Evolutionary conservation across 1,140 invertebrate species (phyloP).

Genomic region (Epicauta chinensis): DNA sequence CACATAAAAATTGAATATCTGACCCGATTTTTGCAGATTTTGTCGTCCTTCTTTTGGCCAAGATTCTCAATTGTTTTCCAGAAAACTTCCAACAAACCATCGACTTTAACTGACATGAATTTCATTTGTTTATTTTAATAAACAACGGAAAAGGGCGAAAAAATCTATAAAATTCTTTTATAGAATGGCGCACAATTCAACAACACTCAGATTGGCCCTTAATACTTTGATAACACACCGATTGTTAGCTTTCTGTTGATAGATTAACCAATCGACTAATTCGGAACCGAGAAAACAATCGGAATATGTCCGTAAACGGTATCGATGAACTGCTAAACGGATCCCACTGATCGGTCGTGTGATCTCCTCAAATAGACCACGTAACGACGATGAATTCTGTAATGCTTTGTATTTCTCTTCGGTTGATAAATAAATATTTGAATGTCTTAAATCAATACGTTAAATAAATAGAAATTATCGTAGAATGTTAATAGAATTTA

Average conservation of each 20-base stretch:
- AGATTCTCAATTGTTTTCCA: too few relatives aligned
- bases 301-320: constrained; percentile 58
- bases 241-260: constrained; percentile 57
- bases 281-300: constrained; percentile 65
- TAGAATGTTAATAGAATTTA: constrained; percentile 25
- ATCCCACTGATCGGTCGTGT: constrained; percentile 50
- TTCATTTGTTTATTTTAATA: too few relatives aligned
- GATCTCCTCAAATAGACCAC: constrained; percentile 68
- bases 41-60: too few relatives aligned
- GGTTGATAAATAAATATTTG: constrained; percentile 48
- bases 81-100: too few relatives aligned
- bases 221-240: constrained; percentile 42
- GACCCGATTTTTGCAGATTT: too few relatives aligned
- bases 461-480: neutral
- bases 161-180: too few relatives aligned
- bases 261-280: constrained; percentile 71
- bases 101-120: too few relatives aligned
- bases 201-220: too few relatives aligned
- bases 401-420: constrained; percentile 59
- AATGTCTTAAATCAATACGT: constrained; percentile 13
- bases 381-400: constrained; percentile 66
- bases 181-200: too few relatives aligned
- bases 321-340: constrained; percentile 55
- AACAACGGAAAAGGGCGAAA: too few relatives aligned
- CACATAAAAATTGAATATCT: too few relatives aligned